phyloP scores from a whole-genome alignment of 2,797 vertebrate species.

The Hozukius guyotensis region DNA sequence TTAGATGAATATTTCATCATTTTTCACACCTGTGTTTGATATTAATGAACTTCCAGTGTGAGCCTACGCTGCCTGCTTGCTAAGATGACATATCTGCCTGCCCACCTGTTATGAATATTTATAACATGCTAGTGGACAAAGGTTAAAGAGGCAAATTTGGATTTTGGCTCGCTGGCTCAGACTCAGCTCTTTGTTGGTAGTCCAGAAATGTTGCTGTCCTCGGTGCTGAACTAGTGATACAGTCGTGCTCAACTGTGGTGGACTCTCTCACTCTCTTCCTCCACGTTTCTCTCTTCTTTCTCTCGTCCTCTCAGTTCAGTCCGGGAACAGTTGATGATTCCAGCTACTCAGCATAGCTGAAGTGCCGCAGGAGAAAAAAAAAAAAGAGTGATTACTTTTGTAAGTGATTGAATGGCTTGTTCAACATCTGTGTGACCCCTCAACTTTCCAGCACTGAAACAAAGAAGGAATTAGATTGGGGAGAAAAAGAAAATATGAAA shows the following conservation, averaged over 20 bases:
- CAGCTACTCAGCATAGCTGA: background rate
- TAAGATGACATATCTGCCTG: constrained; percentile 51
- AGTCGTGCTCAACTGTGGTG: background rate
- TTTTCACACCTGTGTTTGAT: constrained; percentile 59
- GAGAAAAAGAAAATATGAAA: constrained; percentile 39
- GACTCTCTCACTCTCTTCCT: background rate
- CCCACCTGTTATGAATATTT: constrained; percentile 69
- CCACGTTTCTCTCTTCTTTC: background rate
- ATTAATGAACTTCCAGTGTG: constrained; percentile 61
- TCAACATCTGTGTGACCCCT: constrained; percentile 22
- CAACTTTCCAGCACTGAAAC: constrained; percentile 11
- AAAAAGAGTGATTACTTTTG: constrained; percentile 23
- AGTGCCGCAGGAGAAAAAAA: background rate
- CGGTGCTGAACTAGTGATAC: constrained; percentile 68
- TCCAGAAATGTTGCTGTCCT: constrained; percentile 61
- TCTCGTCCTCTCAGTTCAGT: background rate
- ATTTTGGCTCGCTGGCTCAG: constrained; percentile 27
- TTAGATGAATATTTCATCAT: constrained; percentile 57
- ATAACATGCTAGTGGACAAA: constrained; percentile 46
- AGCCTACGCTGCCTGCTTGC: constrained; percentile 40
- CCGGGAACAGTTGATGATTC: constrained; percentile 8
- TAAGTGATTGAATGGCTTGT: constrained; percentile 37
- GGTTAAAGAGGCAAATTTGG: constrained; percentile 57
- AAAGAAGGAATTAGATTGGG: constrained; percentile 19
- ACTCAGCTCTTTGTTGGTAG: constrained; percentile 8